Evolutionary conservation across 2,797 vertebrate species (phyloP).

Genomic region (Tenualosa thibaudeaui): DNA sequence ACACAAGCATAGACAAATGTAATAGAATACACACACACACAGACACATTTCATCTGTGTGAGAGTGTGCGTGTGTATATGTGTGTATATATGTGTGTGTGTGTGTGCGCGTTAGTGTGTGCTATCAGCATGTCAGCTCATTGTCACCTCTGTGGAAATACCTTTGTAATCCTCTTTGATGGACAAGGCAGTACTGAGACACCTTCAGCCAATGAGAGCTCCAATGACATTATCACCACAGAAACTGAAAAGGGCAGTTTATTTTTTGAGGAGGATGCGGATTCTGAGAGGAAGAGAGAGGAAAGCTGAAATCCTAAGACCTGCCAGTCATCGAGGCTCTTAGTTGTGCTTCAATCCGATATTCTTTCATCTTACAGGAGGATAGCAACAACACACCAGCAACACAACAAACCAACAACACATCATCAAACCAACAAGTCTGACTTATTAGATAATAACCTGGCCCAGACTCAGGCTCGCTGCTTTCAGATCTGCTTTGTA

Average conservation of each 20-base stretch:
- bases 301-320: not conserved
- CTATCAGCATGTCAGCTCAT: conserved; percentile 56
- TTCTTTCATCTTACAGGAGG: not conserved
- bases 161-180: conserved; percentile 63
- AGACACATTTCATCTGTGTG: not conserved
- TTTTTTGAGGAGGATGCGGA: not conserved
- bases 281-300: not conserved
- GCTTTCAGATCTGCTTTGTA: not conserved
- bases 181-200: conserved; percentile 59
- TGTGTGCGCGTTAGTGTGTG: not conserved
- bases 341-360: not conserved
- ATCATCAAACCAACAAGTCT: not conserved
- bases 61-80: not conserved
- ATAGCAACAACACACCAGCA: not conserved
- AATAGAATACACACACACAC: not conserved
- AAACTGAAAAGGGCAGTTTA: not conserved
- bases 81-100: not conserved
- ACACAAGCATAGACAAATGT: not conserved
- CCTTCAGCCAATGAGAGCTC: conserved; percentile 42
- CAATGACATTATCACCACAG: conserved; percentile 40
- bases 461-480: not conserved
- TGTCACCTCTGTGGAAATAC: conserved; percentile 43
- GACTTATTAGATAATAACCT: not conserved
- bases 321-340: not conserved
- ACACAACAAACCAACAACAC: not conserved